Conservation (phyloP, 2,888 invertebrate species). For the Sympetrum striolatum region DNA sequence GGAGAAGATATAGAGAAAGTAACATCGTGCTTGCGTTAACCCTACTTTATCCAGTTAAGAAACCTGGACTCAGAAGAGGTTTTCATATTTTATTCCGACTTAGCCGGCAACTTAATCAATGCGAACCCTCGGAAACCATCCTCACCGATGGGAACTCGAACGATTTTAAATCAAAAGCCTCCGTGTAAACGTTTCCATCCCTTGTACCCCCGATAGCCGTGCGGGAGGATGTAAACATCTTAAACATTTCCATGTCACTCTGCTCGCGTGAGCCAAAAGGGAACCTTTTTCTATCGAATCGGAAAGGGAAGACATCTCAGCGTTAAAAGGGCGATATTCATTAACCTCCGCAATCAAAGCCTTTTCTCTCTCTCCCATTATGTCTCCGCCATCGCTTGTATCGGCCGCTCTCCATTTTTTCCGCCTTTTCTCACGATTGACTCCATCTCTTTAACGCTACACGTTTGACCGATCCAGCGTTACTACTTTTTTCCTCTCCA, state of each 20-base stretch:
- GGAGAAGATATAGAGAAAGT: too few species aligned
- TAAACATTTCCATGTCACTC: neutral
- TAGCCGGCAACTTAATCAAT: neutral
- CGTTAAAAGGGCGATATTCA: neutral
- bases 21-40: too few species aligned
- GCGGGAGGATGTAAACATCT: neutral
- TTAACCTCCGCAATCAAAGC: neutral
- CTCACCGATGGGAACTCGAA: neutral
- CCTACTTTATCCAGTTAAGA: too few species aligned
- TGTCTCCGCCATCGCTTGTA: neutral
- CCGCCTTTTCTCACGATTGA: neutral
- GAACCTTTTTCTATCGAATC: neutral
- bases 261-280: neutral
- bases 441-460: neutral
- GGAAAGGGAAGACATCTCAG: neutral
- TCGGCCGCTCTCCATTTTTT: neutral
- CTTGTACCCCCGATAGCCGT: neutral
- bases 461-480: neutral
- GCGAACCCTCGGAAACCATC: neutral
- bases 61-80: too few species aligned
- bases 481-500: neutral
- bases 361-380: neutral
- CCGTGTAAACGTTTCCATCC: neutral
- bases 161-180: neutral
- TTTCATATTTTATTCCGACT: too few species aligned